phyloP scores from a whole-genome alignment of 1,140 invertebrate species.

The Bombus cullumanus region DNA sequence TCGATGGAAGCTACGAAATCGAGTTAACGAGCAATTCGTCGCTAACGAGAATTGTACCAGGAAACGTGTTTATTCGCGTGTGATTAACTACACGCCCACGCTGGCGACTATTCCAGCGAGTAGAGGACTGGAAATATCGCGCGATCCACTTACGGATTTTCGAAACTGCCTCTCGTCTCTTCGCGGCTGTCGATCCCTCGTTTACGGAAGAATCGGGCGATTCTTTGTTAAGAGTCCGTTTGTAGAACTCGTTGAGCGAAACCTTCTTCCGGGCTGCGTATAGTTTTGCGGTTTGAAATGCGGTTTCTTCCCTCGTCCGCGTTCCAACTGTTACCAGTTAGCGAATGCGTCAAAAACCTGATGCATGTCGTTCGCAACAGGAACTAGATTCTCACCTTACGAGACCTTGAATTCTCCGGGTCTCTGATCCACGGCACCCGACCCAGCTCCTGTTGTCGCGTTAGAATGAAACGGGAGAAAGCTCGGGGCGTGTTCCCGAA shows the following conservation, averaged over 20 bases:
- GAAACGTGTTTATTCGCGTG: slow-evolving; percentile 1
- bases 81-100: slow-evolving; percentile 16
- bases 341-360: not conserved
- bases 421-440: no score
- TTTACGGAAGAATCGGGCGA: not conserved
- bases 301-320: not conserved
- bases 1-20: not conserved
- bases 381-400: not conserved
- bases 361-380: not conserved
- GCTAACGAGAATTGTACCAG: not conserved
- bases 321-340: slow-evolving; percentile 34
- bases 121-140: not conserved
- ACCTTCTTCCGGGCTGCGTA: not conserved
- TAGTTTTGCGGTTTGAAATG: slow-evolving; percentile 19
- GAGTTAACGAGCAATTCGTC: slow-evolving; percentile 20
- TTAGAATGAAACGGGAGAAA: no score
- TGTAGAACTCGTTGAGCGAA: not conserved
- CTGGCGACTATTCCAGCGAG: not conserved
- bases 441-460: no score
- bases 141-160: no score
- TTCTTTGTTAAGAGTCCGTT: not conserved
- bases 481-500: no score
- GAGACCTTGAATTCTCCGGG: not conserved
- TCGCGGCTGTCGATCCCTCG: not conserved
- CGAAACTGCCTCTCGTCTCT: not conserved